Base-by-base conservation (phyloP, 2,888 invertebrate genomes). In the Drosophila flavopinicola region DNA sequence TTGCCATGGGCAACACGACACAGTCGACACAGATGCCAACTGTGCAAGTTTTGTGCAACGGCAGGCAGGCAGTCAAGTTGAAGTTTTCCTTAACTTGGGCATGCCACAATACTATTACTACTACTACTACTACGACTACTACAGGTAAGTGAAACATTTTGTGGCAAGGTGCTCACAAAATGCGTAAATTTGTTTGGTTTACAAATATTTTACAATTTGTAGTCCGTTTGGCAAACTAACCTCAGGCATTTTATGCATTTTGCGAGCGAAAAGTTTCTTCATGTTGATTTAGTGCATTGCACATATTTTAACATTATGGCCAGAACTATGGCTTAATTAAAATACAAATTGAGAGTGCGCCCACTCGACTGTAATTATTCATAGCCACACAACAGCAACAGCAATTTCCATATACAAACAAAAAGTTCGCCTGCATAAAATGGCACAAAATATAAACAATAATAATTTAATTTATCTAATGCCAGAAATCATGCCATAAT, bases 381-480 rank as follows among this genome's bases (percentile, higher is more conserved):
- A 75, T 33, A 30, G 41, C 30, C 23, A 44, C 33, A 47, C 38
- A 48, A 42, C 17, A 29, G 17, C 17, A 48, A 39, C 39, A 59
- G 39, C 41, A 41, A 24, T 35, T 41, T 32, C 10, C 7, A 39
- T 33, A 48, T 39, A 35, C 42, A 56, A 58, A 52, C 35, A 9
- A 32, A 56, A 61, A 39, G 24, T 66, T 52, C 15, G 20, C 24
- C 33, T 13, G 37, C 33, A 57, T 38, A 15, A 58, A 68, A 64
- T 54, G 59, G 1, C 27, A 39, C 33, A 49, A 41, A 51, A 49
- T 45, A 56, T 54, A 49, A 64, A 66, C 52, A 60, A 75, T 71
- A 71, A 74, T 79, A 75, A 70, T 67, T 63, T 60, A 66, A 75
- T 75, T 71, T 73, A 71, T 85, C 79, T 79, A 71, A 85, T 67